Percentiles rank a stretch among this genome's conserved stretches.
Conservation (phyloP, 2,888 invertebrate species). For the Limnephilus lunatus region DNA sequence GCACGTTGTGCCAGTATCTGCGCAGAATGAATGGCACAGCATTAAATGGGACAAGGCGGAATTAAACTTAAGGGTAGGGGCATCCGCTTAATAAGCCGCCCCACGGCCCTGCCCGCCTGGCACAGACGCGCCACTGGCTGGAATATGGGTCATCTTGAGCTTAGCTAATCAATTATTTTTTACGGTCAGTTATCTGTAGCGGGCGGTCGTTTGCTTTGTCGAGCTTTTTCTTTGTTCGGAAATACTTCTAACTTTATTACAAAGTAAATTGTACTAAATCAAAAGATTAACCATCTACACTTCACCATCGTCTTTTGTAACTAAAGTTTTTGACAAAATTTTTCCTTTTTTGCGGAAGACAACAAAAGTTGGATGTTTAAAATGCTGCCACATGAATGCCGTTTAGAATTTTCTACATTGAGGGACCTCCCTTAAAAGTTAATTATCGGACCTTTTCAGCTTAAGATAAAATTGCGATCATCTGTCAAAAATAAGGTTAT, state of each 20-base stretch:
- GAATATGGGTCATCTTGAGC: conserved; percentile 14
- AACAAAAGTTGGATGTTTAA: no score
- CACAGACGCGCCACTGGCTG: neutral
- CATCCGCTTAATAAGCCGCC: conserved; percentile 3
- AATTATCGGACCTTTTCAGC: no score
- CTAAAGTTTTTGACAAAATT: no score
- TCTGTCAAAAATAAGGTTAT: no score
- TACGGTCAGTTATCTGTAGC: neutral
- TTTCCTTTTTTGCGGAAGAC: no score
- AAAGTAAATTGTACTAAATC: neutral
- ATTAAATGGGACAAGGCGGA: neutral
- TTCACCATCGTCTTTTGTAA: no score
- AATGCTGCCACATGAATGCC: no score
- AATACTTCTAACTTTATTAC: neutral
- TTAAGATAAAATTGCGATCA: no score
- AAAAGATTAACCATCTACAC: no score
- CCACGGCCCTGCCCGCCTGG: neutral
- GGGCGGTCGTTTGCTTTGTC: neutral
- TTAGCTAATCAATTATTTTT: conserved; percentile 2
- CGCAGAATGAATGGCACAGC: neutral
- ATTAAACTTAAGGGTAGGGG: conserved; percentile 6
- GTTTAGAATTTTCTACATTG: no score
- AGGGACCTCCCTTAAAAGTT: no score
- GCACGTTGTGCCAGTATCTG: neutral
- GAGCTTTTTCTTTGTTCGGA: neutral